A percentile compares a stretch with the other conserved stretches of the same genome.
Evolutionary conservation across 2,113 vertebrate species (phyloP).

Genomic region (Oreochromis spilurus): DNA sequence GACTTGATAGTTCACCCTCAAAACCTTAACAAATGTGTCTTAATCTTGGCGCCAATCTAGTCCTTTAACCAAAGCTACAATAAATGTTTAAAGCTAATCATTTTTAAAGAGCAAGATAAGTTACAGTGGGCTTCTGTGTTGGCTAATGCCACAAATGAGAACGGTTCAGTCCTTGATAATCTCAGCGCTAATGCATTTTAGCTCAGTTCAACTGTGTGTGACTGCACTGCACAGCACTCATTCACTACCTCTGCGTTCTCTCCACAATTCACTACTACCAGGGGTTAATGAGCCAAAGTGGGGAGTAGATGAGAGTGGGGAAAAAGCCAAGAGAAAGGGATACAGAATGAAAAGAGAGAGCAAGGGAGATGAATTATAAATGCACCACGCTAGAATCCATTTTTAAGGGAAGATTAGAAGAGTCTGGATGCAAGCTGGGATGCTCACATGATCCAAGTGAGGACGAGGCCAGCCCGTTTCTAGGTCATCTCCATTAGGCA

Average conservation of each 20-base stretch:
- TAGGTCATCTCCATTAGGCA: slow-evolving; percentile 56
- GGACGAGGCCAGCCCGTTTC: slow-evolving; percentile 43
- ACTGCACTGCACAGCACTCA: slow-evolving; percentile 1
- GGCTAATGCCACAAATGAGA: slow-evolving; percentile 21
- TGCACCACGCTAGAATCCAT: slow-evolving; percentile 47
- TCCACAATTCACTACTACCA: slow-evolving; percentile 27
- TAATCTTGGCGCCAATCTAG: background rate
- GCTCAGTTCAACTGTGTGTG: slow-evolving; percentile 6
- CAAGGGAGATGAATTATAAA: slow-evolving; percentile 61
- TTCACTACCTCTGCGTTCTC: slow-evolving; percentile 20
- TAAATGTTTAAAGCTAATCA: slow-evolving; percentile 24
- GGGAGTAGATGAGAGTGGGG: slow-evolving; percentile 23
- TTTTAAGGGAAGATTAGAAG: slow-evolving; percentile 59
- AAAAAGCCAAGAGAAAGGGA: slow-evolving; percentile 24
- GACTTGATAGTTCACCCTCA: background rate
- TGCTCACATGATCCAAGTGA: slow-evolving; percentile 45
- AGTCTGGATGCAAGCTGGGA: slow-evolving; percentile 45
- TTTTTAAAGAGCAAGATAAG: background rate
- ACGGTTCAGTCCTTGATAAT: slow-evolving; percentile 27
- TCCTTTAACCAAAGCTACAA: background rate
- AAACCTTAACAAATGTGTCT: slow-evolving; percentile 7
- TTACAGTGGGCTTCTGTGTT: slow-evolving; percentile 3
- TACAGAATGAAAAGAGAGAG: slow-evolving; percentile 25
- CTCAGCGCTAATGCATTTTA: slow-evolving; percentile 31
- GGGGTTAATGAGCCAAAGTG: slow-evolving; percentile 60